Base-by-base conservation (phyloP, 2,888 invertebrate genomes). In the Metalampra italica region DNA sequence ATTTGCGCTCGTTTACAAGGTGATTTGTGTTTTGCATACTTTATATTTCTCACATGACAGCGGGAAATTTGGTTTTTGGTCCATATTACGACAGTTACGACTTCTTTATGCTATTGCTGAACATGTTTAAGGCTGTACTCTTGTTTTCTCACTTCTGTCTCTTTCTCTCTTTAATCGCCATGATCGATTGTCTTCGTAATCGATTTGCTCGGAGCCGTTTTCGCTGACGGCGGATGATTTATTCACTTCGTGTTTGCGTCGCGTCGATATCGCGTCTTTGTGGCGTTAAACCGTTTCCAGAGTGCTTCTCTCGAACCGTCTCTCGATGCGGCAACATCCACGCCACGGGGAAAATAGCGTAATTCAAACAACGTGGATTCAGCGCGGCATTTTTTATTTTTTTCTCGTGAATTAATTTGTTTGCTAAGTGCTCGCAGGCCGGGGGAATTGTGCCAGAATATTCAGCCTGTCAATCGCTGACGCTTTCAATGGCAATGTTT, bases 351-450 rank as follows among this genome's bases (percentile, higher is more conserved):
- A 78, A 79, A 82, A 80, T 77, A 67, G 66, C 75, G 67, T 60
- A 69, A 76, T 72, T 70, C 69, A 68, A 73, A 69, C 62, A 69
- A 63, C 68, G 65, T 62, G 64, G 66, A 67, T 67, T 68, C 62
- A 57, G 53, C 62, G 63, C 56, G 62, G 62, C 64, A 61, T 66
- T 77, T 78, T 66, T 72, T 74, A 73, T 75, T 73, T 71, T 68
- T 46, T 42, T 46, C 66, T 68, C 64, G 66, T 70, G 78, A 79
- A 79, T 82, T 82, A 80, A 83, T 85, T 83, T 82, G 72, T 76
- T 75, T 68, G 64, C 75, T 75, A 79, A 77, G 77, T 77, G 76
- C 72, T 73, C 59, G 68, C 54, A 63, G 67, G 62, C 63, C 65
- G 59, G 62, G 66, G 59, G 71, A 72, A 71, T 75, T 72, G 71